Percentiles rank a stretch among this genome's conserved stretches.
Evolutionary conservation across 2,797 vertebrate species (phyloP).

Genomic region (Coccyzus lansbergi): DNA sequence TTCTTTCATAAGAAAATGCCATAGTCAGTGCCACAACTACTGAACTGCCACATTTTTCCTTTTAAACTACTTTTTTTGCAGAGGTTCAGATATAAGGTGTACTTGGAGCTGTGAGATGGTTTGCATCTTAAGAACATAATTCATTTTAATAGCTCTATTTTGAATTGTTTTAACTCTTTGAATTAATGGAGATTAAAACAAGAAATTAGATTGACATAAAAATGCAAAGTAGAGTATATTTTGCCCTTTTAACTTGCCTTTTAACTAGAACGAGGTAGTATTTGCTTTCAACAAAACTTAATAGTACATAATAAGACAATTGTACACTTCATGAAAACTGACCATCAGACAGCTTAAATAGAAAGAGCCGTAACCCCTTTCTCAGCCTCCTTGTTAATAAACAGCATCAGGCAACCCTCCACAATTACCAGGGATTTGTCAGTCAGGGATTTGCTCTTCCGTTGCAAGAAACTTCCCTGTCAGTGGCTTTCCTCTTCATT

Average conservation of each 20-base stretch:
- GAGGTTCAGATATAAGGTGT: neutral
- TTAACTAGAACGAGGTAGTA: neutral
- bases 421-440: neutral
- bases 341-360: neutral
- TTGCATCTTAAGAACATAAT: slow-evolving; percentile 22
- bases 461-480: neutral
- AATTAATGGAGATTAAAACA: slow-evolving; percentile 50
- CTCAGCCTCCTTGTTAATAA: neutral
- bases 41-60: slow-evolving; percentile 4
- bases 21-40: neutral
- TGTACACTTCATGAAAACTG: neutral
- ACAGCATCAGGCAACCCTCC: neutral
- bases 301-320: neutral
- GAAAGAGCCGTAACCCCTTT: neutral
- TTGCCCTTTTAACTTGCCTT: neutral
- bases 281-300: neutral
- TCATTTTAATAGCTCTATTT: slow-evolving; percentile 50
- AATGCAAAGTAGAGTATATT: neutral
- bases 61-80: neutral
- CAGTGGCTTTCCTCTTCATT: neutral
- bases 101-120: neutral
- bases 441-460: neutral
- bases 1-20: slow-evolving; percentile 1
- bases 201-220: neutral
- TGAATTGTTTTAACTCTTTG: slow-evolving; percentile 27